Percentiles rank a stretch among this genome's conserved stretches.
Conservation (phyloP, 2,888 invertebrate genomes). For the Aphrophora alni region DNA sequence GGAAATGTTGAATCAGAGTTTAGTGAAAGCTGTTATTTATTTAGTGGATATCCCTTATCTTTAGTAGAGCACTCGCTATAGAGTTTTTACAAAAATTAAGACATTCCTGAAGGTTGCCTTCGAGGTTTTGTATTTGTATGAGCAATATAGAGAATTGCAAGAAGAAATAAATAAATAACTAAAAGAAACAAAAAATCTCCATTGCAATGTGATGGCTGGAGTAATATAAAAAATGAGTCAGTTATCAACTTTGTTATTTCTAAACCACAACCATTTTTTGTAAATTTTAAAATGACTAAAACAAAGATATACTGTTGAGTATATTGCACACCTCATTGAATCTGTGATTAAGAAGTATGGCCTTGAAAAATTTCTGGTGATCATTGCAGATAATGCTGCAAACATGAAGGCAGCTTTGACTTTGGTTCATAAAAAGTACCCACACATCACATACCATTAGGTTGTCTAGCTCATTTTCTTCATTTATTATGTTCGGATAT, state of each 20-base stretch:
- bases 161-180: neutral
- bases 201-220: constrained; percentile 38
- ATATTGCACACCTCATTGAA: constrained; percentile 38
- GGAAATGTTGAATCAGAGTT: no score
- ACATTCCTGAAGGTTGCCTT: no score
- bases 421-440: constrained; percentile 36
- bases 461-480: constrained; percentile 41
- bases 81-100: no score
- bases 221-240: constrained; percentile 42
- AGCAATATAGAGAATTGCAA: constrained; percentile 32
- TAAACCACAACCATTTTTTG: constrained; percentile 44
- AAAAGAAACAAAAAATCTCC: constrained; percentile 17
- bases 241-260: constrained; percentile 43
- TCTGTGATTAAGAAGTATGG: constrained; percentile 42
- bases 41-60: no score
- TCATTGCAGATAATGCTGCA: constrained; percentile 45
- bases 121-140: constrained; percentile 26
- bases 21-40: no score
- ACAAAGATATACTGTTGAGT: constrained; percentile 41
- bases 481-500: constrained; percentile 39
- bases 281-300: constrained; percentile 43
- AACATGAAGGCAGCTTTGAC: constrained; percentile 40
- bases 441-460: constrained; percentile 30
- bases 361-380: constrained; percentile 41
- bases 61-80: no score